phyloP scores from a whole-genome alignment of 2,797 vertebrate species.

The Lacerta agilis region DNA sequence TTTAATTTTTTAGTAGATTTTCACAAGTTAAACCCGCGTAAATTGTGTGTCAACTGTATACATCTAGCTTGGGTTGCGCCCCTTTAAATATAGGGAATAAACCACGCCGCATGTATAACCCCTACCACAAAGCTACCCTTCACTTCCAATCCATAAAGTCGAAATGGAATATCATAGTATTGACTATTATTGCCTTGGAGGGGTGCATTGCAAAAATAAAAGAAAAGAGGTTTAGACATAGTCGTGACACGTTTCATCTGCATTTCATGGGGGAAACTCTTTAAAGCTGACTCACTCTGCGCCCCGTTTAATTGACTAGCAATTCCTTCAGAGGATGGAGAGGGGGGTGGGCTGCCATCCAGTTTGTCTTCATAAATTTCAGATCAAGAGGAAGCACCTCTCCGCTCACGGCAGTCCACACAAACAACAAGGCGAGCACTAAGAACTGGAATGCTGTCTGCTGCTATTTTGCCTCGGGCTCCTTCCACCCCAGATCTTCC shows the following conservation, averaged over 20 bases:
- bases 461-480: neutral
- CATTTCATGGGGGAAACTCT: neutral
- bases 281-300: neutral
- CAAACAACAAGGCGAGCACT: slow-evolving; percentile 4
- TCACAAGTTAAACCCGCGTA: no score
- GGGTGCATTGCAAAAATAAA: neutral
- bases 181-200: neutral
- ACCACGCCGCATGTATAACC: neutral
- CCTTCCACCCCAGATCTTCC: rapidly evolving
- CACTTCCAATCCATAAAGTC: neutral
- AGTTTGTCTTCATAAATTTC: neutral
- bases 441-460: neutral
- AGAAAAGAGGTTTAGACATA: neutral
- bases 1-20: no score
- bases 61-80: neutral
- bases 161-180: neutral
- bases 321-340: neutral
- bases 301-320: neutral
- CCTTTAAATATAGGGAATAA: neutral
- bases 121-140: neutral
- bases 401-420: slow-evolving; percentile 18
- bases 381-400: slow-evolving; percentile 18
- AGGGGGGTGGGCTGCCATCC: neutral
- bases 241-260: neutral
- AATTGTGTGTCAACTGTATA: no score